Evolutionary conservation across 2,888 invertebrate genomes (phyloP).

Genomic region (Dynastes maya): DNA sequence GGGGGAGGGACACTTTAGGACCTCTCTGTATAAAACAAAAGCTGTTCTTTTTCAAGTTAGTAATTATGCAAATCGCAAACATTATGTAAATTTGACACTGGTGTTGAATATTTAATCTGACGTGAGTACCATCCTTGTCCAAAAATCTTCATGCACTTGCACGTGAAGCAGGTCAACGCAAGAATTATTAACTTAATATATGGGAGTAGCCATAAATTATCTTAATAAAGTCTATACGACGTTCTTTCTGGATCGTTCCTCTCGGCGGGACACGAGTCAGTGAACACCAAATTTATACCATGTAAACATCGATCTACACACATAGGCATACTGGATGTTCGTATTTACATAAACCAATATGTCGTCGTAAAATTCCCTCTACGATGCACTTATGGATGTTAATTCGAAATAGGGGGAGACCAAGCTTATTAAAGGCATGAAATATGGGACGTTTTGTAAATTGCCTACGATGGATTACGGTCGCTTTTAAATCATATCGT

Average conservation of each 20-base stretch:
- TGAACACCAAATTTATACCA: conserved; percentile 12
- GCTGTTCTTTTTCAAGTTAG: conserved; percentile 1
- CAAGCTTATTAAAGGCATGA: conserved; percentile 6
- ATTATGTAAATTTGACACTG: conserved; percentile 26
- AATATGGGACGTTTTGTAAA: conserved; percentile 22
- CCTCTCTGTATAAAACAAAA: background rate
- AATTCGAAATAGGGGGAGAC: background rate
- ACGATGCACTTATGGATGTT: conserved; percentile 2
- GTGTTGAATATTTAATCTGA: conserved; percentile 29
- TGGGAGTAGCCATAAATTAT: conserved; percentile 20
- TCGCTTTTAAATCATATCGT: conserved; percentile 20
- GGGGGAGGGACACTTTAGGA: no score
- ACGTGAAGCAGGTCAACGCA: background rate
- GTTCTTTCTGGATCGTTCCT: background rate
- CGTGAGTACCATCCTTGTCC: background rate
- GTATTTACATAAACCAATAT: conserved; percentile 24
- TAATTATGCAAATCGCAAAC: conserved; percentile 27
- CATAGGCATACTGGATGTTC: conserved; percentile 5
- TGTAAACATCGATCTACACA: conserved; percentile 21
- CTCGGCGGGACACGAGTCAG: background rate
- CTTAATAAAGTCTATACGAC: conserved; percentile 16
- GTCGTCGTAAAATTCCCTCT: background rate
- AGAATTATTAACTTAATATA: conserved; percentile 34
- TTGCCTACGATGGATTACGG: conserved; percentile 24
- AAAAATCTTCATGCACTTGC: background rate